These are phyloP conservation scores for Ischnus inquisitorius DNA, from an alignment of 2,888 invertebrate genomes.

Conservation along the genomic window DNA sequence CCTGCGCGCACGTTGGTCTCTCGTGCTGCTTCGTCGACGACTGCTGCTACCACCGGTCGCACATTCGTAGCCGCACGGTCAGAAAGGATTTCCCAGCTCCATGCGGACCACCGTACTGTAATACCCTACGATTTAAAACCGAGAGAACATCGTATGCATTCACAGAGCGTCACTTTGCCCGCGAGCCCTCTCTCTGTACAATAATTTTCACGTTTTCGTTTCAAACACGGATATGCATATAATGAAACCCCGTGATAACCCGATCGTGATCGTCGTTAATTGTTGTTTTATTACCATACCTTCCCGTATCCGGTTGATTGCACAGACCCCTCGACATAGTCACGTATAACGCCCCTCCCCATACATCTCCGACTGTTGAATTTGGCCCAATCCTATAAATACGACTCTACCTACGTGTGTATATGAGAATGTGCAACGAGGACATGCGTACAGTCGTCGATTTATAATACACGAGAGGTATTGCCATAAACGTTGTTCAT, in stretches of 20 bases:
- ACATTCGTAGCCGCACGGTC: not conserved
- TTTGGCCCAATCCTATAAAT: not conserved
- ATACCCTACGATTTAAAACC: conserved; percentile 42
- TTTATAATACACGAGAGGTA: conserved; percentile 21
- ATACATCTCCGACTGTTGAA: not conserved
- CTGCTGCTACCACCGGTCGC: conserved; percentile 9
- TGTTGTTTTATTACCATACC: conserved; percentile 60
- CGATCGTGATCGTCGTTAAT: conserved; percentile 78
- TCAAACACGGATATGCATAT: conserved; percentile 69
- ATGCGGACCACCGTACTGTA: conserved; percentile 16
- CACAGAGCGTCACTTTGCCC: conserved; percentile 18
- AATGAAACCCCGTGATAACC: conserved; percentile 74
- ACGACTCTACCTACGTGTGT: not conserved
- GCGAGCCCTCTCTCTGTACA: conserved; percentile 15
- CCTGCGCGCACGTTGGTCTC: conserved; percentile 50
- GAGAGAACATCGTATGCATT: conserved; percentile 37
- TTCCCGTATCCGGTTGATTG: not conserved
- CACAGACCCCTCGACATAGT: conserved; percentile 14
- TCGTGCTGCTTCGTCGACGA: conserved; percentile 21
- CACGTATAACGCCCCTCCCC: conserved; percentile 8
- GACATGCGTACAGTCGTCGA: not conserved
- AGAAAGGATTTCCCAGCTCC: conserved; percentile 29
- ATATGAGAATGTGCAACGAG: not conserved
- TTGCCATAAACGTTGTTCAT: conserved; percentile 58
- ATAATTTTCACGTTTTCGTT: conserved; percentile 40